phyloP scores from a whole-genome alignment of 2,113 vertebrate species.

The Emydocephalus ijimae region DNA sequence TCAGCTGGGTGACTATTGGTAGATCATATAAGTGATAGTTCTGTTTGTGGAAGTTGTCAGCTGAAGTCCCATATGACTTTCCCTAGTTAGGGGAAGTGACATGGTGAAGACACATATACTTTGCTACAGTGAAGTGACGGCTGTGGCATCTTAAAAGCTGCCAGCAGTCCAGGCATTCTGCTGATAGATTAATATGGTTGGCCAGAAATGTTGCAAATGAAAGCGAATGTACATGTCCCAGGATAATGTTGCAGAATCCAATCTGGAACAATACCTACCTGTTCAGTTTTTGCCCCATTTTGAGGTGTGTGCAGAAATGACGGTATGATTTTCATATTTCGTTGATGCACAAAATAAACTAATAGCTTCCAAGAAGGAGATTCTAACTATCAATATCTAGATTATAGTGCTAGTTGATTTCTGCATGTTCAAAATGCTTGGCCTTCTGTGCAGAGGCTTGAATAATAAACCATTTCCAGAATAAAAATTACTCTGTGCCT shows the following conservation, averaged over 20 bases:
- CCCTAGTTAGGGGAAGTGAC: background rate
- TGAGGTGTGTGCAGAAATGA: background rate
- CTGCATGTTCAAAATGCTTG: background rate
- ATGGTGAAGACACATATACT: background rate
- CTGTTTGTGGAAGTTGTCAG: background rate
- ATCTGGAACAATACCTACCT: background rate
- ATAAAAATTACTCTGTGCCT: background rate
- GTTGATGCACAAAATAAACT: background rate
- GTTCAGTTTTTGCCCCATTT: background rate
- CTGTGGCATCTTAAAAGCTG: background rate
- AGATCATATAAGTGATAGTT: background rate
- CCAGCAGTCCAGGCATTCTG: background rate
- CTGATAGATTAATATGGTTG: background rate
- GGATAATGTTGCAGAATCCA: background rate
- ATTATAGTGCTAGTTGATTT: background rate
- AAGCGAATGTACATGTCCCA: background rate
- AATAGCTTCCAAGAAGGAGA: background rate
- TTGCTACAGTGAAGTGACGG: background rate
- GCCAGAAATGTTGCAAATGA: background rate
- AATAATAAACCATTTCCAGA: conserved; percentile 30
- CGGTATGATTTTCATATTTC: background rate
- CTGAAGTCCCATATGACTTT: background rate
- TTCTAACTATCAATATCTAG: background rate
- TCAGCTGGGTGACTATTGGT: background rate
- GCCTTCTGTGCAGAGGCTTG: conserved; percentile 37